Percentiles rank a stretch among this genome's conserved stretches.
Conservation (phyloP, 2,113 vertebrate species). For the Cephalopholis sonnerati region DNA sequence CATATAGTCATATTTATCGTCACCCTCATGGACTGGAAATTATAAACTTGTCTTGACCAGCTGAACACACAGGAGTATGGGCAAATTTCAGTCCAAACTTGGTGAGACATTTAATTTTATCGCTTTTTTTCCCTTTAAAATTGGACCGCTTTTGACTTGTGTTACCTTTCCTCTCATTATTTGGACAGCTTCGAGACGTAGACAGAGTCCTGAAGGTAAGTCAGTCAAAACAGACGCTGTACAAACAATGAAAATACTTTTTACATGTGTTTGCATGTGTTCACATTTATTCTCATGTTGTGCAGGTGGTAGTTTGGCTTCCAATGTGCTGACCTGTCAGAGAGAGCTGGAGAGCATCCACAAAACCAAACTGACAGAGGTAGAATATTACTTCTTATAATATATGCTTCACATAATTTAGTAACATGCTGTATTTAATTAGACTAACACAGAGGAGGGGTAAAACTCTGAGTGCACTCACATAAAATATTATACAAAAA, state of each 20-base stretch:
- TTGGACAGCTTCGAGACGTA: slow-evolving; percentile 67
- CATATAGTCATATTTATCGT: background rate
- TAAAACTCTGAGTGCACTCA: background rate
- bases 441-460: background rate
- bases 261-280: background rate
- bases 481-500: background rate
- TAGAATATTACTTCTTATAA: background rate
- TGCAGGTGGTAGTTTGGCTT: slow-evolving; percentile 71
- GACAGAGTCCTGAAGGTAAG: slow-evolving; percentile 80
- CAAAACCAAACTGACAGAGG: slow-evolving; percentile 58
- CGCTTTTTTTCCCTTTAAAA: background rate
- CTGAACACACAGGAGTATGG: slow-evolving; percentile 55
- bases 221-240: background rate
- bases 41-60: slow-evolving; percentile 15
- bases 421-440: background rate
- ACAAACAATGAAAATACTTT: background rate
- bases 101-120: slow-evolving; percentile 54
- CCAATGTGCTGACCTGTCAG: slow-evolving; percentile 57
- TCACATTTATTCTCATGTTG: background rate
- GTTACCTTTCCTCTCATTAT: background rate
- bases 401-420: background rate
- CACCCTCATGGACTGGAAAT: background rate
- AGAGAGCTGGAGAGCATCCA: slow-evolving; percentile 42
- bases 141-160: background rate
- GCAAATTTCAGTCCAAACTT: slow-evolving; percentile 78